Percentiles rank a stretch among this genome's conserved stretches.
Evolutionary conservation across 2,113 vertebrate species (phyloP).

Genomic region (Zosterops hypoxanthus): DNA sequence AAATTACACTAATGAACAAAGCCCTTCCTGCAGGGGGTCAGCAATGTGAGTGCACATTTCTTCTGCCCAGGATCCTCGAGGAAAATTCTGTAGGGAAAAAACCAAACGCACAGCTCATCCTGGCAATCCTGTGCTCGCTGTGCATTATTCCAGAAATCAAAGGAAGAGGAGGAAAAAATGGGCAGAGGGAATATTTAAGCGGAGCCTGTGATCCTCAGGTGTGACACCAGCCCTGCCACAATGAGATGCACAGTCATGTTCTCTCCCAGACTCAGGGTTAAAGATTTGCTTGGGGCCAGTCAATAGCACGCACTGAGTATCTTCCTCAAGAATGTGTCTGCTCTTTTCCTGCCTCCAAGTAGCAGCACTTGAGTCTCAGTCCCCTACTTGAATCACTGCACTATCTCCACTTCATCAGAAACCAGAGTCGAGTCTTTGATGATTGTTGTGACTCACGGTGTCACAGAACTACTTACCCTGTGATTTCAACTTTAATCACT

Average conservation of each 20-base stretch:
- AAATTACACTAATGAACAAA: neutral
- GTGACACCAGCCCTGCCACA: slow-evolving; percentile 47
- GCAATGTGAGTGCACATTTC: neutral
- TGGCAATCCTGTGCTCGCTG: neutral
- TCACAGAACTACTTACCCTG: slow-evolving; percentile 77
- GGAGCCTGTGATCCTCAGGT: slow-evolving; percentile 67
- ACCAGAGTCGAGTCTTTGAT: slow-evolving; percentile 73
- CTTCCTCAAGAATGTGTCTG: slow-evolving; percentile 69
- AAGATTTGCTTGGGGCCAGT: slow-evolving; percentile 76
- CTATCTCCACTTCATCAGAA: slow-evolving; percentile 78
- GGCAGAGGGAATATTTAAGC: slow-evolving; percentile 17
- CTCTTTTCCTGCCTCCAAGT: slow-evolving; percentile 70
- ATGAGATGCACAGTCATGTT: slow-evolving; percentile 78
- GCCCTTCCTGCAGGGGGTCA: neutral
- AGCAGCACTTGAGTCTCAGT: slow-evolving; percentile 68
- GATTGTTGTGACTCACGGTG: slow-evolving; percentile 73
- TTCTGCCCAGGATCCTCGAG: neutral
- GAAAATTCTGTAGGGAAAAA: neutral
- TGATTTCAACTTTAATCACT: slow-evolving; percentile 78
- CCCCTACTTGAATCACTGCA: slow-evolving; percentile 73
- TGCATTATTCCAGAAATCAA: slow-evolving; percentile 32
- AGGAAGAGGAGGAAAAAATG: neutral
- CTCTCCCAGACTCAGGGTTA: slow-evolving; percentile 66
- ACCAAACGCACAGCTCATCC: neutral
- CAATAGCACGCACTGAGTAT: slow-evolving; percentile 71